These are phyloP conservation scores for Griposia aprilina DNA, from an alignment of 2,888 invertebrate genomes.

Conservation along the genomic window DNA sequence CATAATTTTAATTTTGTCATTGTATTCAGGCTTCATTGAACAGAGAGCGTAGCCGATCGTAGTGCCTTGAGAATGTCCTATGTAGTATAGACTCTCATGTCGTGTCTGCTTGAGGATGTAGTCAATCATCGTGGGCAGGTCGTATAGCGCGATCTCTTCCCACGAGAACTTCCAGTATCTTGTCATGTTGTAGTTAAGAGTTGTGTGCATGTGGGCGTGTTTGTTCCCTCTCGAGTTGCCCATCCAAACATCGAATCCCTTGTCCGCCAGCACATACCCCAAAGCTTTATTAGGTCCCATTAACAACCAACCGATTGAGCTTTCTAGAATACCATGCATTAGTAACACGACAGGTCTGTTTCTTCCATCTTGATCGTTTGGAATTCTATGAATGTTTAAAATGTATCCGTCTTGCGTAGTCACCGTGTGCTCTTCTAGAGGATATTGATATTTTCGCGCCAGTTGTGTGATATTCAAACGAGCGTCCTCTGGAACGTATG, in stretches of 20 bases:
- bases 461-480: constrained; percentile 75
- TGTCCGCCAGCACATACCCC: constrained; percentile 92
- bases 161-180: constrained; percentile 90
- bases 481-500: constrained; percentile 72
- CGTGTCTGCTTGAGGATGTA: constrained; percentile 88
- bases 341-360: constrained; percentile 90
- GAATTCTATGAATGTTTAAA: constrained; percentile 79
- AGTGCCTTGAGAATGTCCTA: constrained; percentile 93
- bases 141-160: constrained; percentile 93
- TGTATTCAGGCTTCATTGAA: constrained; percentile 89
- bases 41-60: constrained; percentile 90
- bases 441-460: constrained; percentile 75
- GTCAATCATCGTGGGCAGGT: constrained; percentile 94
- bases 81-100: constrained; percentile 90
- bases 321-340: constrained; percentile 94
- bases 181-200: constrained; percentile 61
- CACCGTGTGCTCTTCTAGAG: constrained; percentile 78
- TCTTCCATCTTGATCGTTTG: constrained; percentile 53
- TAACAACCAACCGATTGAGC: constrained; percentile 76
- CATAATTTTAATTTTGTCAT: constrained; percentile 89
- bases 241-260: constrained; percentile 94
- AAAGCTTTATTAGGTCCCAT: constrained; percentile 91
- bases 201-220: constrained; percentile 75
- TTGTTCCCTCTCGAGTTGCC: constrained; percentile 96
- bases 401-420: constrained; percentile 81